Conservation (phyloP, 2,797 vertebrate species). For the Nannoperca obscura region DNA sequence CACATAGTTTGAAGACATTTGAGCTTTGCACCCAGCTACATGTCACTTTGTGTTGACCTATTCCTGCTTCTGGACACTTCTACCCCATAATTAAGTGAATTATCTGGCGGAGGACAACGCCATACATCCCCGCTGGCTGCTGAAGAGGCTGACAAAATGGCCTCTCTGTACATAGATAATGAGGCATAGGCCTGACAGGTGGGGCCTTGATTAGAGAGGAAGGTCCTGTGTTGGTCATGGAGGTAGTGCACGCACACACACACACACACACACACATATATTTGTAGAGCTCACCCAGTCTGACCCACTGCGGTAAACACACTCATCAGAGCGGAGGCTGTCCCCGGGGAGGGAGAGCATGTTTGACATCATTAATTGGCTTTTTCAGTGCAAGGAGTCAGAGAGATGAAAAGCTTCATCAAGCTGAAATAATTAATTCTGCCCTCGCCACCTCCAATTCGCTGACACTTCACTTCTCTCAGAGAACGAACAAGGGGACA, state of each 20-base stretch:
- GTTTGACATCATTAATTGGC: conserved; percentile 99
- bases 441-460: conserved; percentile 90
- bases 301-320: conserved; percentile 94
- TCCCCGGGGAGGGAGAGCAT: conserved; percentile 93
- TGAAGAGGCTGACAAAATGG: conserved; percentile 89
- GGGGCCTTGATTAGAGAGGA: conserved; percentile 90
- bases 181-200: conserved; percentile 95
- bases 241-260: conserved; percentile 29
- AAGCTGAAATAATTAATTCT: conserved; percentile 99
- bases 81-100: conserved; percentile 95
- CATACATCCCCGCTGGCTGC: conserved; percentile 69
- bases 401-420: conserved; percentile 99
- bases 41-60: conserved; percentile 72
- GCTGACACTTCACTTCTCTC: conserved; percentile 98
- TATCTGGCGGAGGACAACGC: conserved; percentile 90
- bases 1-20: conserved; percentile 27
- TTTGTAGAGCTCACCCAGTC: conserved; percentile 66
- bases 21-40: conserved; percentile 43
- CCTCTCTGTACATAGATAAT: conserved; percentile 92
- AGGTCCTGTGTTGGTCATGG: conserved; percentile 62
- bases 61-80: conserved; percentile 70
- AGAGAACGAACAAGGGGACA: conserved; percentile 75
- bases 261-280: background rate
- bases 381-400: conserved; percentile 99
- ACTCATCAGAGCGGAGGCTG: conserved; percentile 92